phyloP scores from a whole-genome alignment of 2,113 vertebrate genomes.

The Paraplagusia blochii region DNA sequence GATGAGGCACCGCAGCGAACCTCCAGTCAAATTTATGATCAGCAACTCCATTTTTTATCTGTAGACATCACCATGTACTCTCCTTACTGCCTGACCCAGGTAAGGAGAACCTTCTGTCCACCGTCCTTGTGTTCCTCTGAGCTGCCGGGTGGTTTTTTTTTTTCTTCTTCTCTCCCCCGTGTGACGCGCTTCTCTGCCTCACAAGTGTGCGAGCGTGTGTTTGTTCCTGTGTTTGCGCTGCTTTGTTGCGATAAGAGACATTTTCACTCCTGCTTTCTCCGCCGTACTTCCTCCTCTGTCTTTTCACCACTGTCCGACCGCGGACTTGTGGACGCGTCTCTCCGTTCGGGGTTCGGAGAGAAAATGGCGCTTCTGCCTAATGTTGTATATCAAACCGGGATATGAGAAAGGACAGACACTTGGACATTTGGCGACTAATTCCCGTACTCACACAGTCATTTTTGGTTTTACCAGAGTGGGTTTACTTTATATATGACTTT shows the following conservation, averaged over 20 bases:
- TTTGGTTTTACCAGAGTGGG: conserved; percentile 1
- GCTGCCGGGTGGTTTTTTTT: background rate
- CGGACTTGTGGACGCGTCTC: conserved; percentile 67
- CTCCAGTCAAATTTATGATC: conserved; percentile 77
- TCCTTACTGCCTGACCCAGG: conserved; percentile 83
- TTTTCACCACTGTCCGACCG: conserved; percentile 61
- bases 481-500: too few species aligned
- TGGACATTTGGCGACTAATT: conserved; percentile 27
- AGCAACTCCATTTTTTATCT: conserved; percentile 63
- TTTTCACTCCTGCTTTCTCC: conserved; percentile 26
- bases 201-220: background rate
- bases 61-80: conserved; percentile 79
- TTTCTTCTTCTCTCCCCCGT: too few species aligned
- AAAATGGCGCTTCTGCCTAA: conserved; percentile 82
- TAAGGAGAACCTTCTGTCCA: background rate
- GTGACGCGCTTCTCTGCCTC: conserved; percentile 38
- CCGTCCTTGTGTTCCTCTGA: conserved; percentile 14
- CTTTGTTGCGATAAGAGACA: too few species aligned
- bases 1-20: conserved; percentile 78
- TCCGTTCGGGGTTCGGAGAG: conserved; percentile 76
- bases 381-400: conserved; percentile 75
- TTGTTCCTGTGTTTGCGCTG: too few species aligned
- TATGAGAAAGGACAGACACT: conserved; percentile 37
- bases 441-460: conserved; percentile 2
- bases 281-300: conserved; percentile 16